Base-by-base conservation (phyloP, 2,888 invertebrate genomes). In the Zygaena filipendulae region DNA sequence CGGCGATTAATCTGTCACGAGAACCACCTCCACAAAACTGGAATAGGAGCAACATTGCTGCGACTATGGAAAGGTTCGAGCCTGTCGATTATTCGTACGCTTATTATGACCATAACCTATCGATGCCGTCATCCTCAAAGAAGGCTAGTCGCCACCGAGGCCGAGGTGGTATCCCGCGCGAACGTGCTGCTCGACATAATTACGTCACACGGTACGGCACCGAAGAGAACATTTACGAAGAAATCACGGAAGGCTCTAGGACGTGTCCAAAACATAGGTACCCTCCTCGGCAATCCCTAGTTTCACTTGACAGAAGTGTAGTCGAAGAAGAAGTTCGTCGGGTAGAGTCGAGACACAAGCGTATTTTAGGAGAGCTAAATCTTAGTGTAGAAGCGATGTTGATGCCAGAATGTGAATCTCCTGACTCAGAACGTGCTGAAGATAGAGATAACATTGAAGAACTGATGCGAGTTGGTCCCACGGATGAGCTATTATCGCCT, bases 311-410 rank as follows among this genome's bases (percentile, higher is more conserved):
- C 52, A 85, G 87, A 55, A 86, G 85, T 48, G 83, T 91, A 32
- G 87, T 92, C 19, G 91, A 90, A 53, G 92, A 92, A 60, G 92
- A 93, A 68, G 88, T 92, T 29, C 85, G 91, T 27, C 82, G 90
- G 40, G 92, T 94, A 26, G 92, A 92, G 62, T 88, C 87, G 39
- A 84, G 90, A 31, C 93, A 94, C 68, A 87, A 87, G 47, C 82
- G 90, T 54, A 90, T 92, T 43, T 82, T 94, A 39, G 92, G 91
- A 23, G 92, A 94, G 64, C 75, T 94, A 34, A 93, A 93, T 80
- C 83, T 94, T 35, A 90, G 92, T 45, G 90, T 91, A 23, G 93
- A 94, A 71, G 92, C 91, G 23, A 92, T 94, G 92, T 69, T 94
- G 41, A 94, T 93, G 93, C 93, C 92, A 10, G 85, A 87, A 51